Percentiles rank a stretch among this genome's conserved stretches.
Evolutionary conservation across 2,113 vertebrate species (phyloP).

Genomic region (Catharus fuscescens): DNA sequence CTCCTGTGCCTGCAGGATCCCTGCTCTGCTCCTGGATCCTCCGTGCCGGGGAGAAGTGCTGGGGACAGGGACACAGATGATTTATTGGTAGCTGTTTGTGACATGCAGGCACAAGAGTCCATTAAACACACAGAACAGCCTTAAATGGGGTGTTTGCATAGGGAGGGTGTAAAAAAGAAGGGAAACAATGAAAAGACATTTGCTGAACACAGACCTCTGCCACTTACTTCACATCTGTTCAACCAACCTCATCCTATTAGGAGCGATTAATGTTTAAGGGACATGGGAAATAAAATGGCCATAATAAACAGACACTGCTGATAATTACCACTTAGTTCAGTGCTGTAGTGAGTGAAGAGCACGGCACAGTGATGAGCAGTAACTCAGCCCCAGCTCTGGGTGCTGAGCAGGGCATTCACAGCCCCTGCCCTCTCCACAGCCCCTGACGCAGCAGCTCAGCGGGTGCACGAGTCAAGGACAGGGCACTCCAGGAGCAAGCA

Average conservation of each 20-base stretch:
- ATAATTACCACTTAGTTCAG: not conserved
- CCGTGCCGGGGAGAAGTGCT: rapidly evolving
- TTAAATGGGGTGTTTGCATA: not conserved
- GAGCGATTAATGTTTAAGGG: not conserved
- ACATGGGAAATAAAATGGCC: not conserved
- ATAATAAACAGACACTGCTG: not conserved
- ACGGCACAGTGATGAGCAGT: not conserved
- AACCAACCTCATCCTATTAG: not conserved
- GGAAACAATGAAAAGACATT: not conserved
- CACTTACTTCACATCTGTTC: conserved; percentile 3
- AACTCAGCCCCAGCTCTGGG: rapidly evolving
- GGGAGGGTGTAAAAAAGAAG: not conserved
- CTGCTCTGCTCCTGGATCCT: rapidly evolving
- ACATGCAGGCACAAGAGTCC: not conserved
- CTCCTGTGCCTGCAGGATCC: not conserved
- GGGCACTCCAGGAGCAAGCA: not conserved
- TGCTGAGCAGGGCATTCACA: not conserved
- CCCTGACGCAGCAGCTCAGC: rapidly evolving
- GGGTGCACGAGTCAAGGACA: not conserved
- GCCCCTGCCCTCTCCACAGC: not conserved
- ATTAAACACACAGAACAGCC: not conserved
- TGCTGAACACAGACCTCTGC: not conserved
- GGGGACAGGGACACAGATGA: rapidly evolving
- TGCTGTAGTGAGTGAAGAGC: not conserved
- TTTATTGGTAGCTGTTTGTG: not conserved